Conservation (phyloP, 2,888 invertebrate genomes). For the Cantharis rufa region DNA sequence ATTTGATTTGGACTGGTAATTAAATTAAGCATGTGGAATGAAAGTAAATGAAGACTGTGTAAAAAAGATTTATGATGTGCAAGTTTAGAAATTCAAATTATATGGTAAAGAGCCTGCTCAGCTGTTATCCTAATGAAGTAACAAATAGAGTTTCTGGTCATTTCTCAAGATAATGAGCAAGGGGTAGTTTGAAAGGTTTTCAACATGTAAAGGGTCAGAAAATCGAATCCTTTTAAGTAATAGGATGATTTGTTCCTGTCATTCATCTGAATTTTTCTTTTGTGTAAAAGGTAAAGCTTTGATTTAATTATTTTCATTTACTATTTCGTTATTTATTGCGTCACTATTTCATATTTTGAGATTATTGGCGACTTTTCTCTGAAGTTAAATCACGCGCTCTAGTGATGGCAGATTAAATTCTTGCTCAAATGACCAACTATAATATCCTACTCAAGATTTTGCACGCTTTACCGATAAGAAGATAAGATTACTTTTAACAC, state of each 20-base stretch:
- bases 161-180: constrained; percentile 41
- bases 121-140: constrained; percentile 39
- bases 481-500: background rate
- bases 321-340: background rate
- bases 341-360: background rate
- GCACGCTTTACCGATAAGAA: background rate
- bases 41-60: background rate
- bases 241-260: constrained; percentile 39
- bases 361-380: background rate
- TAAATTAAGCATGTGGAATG: background rate
- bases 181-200: constrained; percentile 25
- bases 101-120: background rate
- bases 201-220: constrained; percentile 34
- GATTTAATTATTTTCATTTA: background rate
- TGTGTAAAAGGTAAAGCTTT: background rate
- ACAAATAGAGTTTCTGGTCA: constrained; percentile 34
- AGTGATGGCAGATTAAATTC: background rate
- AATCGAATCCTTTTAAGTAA: constrained; percentile 38
- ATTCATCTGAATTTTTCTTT: constrained; percentile 23
- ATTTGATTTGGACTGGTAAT: background rate
- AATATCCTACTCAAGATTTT: background rate
- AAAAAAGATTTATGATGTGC: background rate
- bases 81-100: background rate
- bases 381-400: background rate
- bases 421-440: background rate